These are phyloP conservation scores for Phytoseiulus persimilis DNA, from an alignment of 2,888 invertebrate species.

Conservation along the genomic window DNA sequence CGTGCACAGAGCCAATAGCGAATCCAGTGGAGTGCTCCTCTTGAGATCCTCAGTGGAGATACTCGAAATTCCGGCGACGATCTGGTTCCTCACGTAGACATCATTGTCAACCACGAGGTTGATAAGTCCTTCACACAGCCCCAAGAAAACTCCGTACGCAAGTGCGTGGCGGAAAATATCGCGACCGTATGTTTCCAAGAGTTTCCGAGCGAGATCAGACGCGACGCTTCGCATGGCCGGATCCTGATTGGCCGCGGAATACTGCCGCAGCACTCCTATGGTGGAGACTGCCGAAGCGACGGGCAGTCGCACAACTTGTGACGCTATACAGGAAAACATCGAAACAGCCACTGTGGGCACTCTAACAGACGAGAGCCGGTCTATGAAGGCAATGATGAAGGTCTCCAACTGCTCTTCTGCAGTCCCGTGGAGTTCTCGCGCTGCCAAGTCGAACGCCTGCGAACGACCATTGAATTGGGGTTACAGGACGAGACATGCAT, in stretches of 20 bases:
- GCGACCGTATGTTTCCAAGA: background rate
- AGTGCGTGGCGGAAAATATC: background rate
- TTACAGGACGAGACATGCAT: no score
- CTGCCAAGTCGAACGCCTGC: constrained; percentile 18
- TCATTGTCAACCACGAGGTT: constrained; percentile 41
- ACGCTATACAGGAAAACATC: background rate
- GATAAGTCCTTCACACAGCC: constrained; percentile 39
- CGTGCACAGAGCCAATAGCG: constrained; percentile 20
- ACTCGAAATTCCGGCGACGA: constrained; percentile 17
- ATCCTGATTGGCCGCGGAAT: constrained; percentile 15
- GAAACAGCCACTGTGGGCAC: background rate
- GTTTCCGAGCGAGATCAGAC: constrained; percentile 16
- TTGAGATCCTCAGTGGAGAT: constrained; percentile 8
- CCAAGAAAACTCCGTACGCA: background rate
- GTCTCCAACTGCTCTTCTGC: background rate
- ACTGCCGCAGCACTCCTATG: background rate
- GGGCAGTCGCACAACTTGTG: background rate
- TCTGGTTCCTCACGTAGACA: constrained; percentile 39
- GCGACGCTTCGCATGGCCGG: background rate
- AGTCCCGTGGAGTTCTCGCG: background rate
- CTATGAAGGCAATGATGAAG: background rate
- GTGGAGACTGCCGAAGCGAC: background rate
- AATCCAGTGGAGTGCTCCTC: constrained; percentile 15
- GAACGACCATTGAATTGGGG: no score
- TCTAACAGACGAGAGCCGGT: background rate